Evolutionary conservation across 2,797 vertebrate genomes (phyloP), one percentile per base, ranked within the genome.

Genomic region (Argentina silus): DNA sequence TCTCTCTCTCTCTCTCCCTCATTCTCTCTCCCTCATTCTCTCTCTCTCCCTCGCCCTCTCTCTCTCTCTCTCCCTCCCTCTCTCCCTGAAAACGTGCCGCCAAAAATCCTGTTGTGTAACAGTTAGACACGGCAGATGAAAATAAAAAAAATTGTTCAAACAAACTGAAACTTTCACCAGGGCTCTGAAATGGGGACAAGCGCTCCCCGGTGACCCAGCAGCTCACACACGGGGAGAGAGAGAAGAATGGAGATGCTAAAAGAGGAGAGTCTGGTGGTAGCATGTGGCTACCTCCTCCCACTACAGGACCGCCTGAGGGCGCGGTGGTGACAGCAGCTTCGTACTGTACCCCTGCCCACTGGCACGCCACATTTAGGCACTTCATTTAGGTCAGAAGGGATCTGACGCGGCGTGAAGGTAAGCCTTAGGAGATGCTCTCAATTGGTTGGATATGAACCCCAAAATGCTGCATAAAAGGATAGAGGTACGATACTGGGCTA

Each of bases 111-210:
- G 56, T 19, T 67, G 64, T 27, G 21, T 50, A 50, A 51, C 45
- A 11, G 6, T 67, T 67, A 66, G 7, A 66, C 45, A 50, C 48
- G 6, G 7, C 17, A 7, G 12, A 65, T 10, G 47, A 21, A 47
- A 21, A 36, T 2, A 7, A 17, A 65, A 21, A 65, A 21, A 47
- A 21, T n/a, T n/a, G 63, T 48, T 67, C 47, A 27, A 67, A 67
- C 64, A 27, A 36, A 67, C 45, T 65, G 3, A 53, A 53, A 23
- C 50, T 50, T 68, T 27, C n/a, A 68, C 15, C 15, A 56, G 50
- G 67, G 42, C 67, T 55, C n/a, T 21, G 66, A 55, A 68, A 68
- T 55, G 15, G 55, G 66, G 50, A 55, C 50, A 45, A 14, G 15
- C 10, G 3, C 64, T 55, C 27, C 66, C 27, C 43, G 17, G 42